Conservation (phyloP, 2,888 invertebrate species). For the Deilephila elpenor region DNA sequence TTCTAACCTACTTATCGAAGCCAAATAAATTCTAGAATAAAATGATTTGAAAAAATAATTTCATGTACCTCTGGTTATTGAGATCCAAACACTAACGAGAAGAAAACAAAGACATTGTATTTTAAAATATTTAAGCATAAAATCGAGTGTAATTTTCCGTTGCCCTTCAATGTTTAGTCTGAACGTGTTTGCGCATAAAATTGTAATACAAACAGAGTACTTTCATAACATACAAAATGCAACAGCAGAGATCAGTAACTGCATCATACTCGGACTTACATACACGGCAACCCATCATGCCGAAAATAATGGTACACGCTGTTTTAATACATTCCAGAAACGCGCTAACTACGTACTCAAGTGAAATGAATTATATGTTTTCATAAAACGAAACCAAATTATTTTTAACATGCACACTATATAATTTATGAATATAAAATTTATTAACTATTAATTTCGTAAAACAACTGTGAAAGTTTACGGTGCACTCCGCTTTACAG, state of each 20-base stretch:
- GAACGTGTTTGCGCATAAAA: neutral
- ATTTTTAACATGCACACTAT: conserved; percentile 18
- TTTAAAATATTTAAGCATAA: neutral
- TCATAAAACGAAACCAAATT: neutral
- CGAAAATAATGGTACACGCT: neutral
- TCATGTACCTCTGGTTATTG: too few relatives aligned
- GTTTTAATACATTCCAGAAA: conserved; percentile 15
- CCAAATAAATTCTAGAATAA: too few relatives aligned
- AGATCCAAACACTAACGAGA: too few relatives aligned
- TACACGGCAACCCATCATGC: neutral
- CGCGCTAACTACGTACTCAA: neutral
- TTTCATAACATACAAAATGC: conserved; percentile 11
- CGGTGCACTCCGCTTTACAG: conserved; percentile 50
- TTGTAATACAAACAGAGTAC: neutral
- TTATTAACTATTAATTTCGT: conserved; percentile 35
- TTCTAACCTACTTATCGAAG: too few relatives aligned
- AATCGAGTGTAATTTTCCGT: neutral
- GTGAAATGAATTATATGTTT: neutral
- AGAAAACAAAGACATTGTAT: neutral
- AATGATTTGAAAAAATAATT: too few relatives aligned
- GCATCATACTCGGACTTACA: neutral
- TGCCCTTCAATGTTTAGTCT: neutral
- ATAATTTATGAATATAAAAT: conserved; percentile 24
- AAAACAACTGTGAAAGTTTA: conserved; percentile 41
- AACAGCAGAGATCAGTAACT: neutral